Conservation (phyloP, 1,140 invertebrate species). For the Cyphomyrmex costatus region DNA sequence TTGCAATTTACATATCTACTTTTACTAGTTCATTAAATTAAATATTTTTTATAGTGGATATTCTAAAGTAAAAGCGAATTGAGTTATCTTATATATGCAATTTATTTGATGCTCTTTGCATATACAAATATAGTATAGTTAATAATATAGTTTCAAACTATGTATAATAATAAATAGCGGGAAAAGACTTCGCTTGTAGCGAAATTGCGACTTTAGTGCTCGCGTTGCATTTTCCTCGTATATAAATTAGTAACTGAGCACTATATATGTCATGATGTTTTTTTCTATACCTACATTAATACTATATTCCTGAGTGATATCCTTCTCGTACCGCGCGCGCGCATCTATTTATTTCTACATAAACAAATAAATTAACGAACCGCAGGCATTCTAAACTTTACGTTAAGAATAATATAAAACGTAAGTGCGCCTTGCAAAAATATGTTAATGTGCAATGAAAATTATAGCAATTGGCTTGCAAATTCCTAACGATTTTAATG, state of each 20-base stretch:
- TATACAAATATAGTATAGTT: conserved; percentile 45
- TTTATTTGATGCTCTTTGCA: conserved; percentile 40
- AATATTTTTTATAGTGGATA: conserved; percentile 1
- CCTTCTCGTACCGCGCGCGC: background rate
- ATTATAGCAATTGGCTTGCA: background rate
- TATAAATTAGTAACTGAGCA: conserved; percentile 1
- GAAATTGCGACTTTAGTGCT: background rate
- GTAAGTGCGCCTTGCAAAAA: background rate
- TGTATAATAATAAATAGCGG: conserved; percentile 38
- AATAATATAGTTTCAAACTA: background rate
- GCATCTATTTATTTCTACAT: background rate
- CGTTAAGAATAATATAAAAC: background rate
- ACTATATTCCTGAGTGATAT: conserved; percentile 49
- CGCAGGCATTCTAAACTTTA: background rate
- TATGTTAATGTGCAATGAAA: conserved; percentile 1
- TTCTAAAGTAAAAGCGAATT: background rate
- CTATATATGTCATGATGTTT: background rate
- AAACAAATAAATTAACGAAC: conserved; percentile 9
- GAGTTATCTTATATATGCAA: conserved; percentile 22
- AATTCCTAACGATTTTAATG: conserved; percentile 21
- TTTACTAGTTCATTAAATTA: background rate
- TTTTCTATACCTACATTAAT: background rate
- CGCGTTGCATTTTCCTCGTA: background rate
- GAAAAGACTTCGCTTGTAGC: conserved; percentile 15
- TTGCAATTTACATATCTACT: background rate